Base-by-base conservation (phyloP, 2,888 invertebrate genomes). In the Brenthis hecate region DNA sequence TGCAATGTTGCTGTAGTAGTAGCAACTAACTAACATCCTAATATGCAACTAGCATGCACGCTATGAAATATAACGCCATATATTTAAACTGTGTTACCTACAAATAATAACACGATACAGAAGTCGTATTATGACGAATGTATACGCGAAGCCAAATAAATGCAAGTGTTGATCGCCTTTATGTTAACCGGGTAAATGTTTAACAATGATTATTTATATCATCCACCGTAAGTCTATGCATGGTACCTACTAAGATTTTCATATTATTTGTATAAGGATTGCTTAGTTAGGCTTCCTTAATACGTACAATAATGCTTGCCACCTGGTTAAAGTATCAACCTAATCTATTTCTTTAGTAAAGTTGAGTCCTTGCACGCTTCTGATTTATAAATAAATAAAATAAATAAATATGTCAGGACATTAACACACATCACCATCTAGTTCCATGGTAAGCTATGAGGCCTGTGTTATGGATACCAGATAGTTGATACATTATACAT, bases 81-180 rank as follows among this genome's bases (percentile, higher is more conserved):
- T 53, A 53, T 51, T 62, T 53, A 14, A 36, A 53, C 32, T 16
- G 36, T 53, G 14, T 19, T 53, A 54, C 36, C 36, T 54, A 43
- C 54, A 43, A 62, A 55, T 53, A 48, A 11, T 19, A 32, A n/a
- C 14, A 56, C 50, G 55, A 19, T 65, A 51, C 43, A 60, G 53
- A 54, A 55, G 14, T 47, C 55, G 23, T n/a, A 19, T 43, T 58
- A 54, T 60, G 3, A 16, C 6, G 19, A 19, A 23, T 8, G 36
- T 55, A 47, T 13, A 55, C 53, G 55, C 16, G 66, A 66, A 66
- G 54, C 66, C 66, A 32, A 28, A 54, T n/a, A 55, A 55, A 13
- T 48, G 62, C 54, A 53, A 54, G 53, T 43, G 62, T 62, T 43
- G 53, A 54, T 62, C 62, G 51, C 19, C 62, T 62, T 62, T 60